Evolutionary conservation across 2,113 vertebrate species (phyloP).

Genomic region (Syngnathus typhle): DNA sequence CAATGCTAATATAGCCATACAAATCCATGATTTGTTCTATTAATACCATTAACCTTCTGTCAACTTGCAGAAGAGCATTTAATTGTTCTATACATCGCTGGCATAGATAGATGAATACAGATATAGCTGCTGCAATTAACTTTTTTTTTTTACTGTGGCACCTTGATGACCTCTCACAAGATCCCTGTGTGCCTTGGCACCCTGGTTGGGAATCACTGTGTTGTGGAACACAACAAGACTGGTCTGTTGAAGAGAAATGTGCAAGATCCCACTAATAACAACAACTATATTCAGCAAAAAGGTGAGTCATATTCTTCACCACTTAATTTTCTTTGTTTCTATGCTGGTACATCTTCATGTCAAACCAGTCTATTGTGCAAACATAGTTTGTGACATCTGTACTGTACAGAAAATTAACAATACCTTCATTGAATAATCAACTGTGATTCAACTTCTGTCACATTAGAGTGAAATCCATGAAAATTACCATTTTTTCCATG

Average conservation of each 20-base stretch:
- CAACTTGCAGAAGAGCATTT: background rate
- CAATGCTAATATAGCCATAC: too few species aligned
- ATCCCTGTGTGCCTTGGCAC: too few species aligned
- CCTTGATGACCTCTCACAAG: background rate
- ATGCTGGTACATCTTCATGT: background rate
- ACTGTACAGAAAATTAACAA: background rate
- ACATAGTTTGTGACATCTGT: background rate
- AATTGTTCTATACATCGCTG: background rate
- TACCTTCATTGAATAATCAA: background rate
- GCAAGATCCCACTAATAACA: background rate
- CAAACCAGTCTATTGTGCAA: background rate
- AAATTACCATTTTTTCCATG: too few species aligned
- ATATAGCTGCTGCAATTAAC: too few species aligned
- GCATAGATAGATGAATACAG: background rate
- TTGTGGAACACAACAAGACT: background rate
- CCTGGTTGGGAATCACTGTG: background rate
- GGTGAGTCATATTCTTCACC: background rate
- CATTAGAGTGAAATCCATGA: background rate
- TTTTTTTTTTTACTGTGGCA: background rate
- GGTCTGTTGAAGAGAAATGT: background rate
- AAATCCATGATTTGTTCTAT: too few species aligned
- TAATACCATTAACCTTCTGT: too few species aligned
- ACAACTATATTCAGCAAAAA: background rate
- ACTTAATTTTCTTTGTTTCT: background rate
- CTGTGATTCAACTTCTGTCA: too few species aligned